phyloP scores from a whole-genome alignment of 2,797 vertebrate species.

The Anas bernieri region DNA sequence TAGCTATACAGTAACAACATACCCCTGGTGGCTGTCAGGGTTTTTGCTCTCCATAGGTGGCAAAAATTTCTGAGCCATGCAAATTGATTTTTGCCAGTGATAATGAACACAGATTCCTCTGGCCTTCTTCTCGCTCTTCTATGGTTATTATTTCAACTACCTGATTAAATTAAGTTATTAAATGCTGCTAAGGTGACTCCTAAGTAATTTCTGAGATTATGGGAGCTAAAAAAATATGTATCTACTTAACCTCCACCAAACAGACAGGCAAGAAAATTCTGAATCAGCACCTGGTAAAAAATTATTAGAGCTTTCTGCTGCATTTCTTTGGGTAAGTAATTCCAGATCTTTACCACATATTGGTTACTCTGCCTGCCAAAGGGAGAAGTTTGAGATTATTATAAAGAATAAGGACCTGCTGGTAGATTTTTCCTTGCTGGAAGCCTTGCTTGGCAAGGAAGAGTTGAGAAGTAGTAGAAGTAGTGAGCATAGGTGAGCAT shows the following conservation, averaged over 20 bases:
- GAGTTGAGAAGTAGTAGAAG: too few species aligned
- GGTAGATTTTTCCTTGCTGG: neutral
- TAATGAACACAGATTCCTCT: neutral
- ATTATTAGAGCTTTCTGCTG: neutral
- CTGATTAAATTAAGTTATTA: neutral
- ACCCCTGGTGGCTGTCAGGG: neutral
- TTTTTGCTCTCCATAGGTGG: neutral
- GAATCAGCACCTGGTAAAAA: neutral
- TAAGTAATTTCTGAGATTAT: neutral
- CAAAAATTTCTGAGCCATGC: neutral
- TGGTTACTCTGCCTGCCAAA: slow-evolving; percentile 18
- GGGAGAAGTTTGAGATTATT: neutral
- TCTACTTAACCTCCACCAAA: neutral
- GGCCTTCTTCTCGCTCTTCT: neutral
- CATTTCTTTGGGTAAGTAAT: neutral
- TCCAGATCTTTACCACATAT: neutral
- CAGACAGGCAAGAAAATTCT: neutral
- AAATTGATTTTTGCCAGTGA: neutral
- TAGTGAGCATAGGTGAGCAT: neutral
- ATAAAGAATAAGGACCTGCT: neutral
- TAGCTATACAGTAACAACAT: neutral
- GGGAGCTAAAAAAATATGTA: neutral
- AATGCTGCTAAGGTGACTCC: neutral
- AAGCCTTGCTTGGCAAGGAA: neutral
- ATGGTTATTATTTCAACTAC: neutral